Percentiles rank a stretch among this genome's conserved stretches.
Evolutionary conservation across 2,888 invertebrate species (phyloP).

Genomic region (Brachypterus glaber): DNA sequence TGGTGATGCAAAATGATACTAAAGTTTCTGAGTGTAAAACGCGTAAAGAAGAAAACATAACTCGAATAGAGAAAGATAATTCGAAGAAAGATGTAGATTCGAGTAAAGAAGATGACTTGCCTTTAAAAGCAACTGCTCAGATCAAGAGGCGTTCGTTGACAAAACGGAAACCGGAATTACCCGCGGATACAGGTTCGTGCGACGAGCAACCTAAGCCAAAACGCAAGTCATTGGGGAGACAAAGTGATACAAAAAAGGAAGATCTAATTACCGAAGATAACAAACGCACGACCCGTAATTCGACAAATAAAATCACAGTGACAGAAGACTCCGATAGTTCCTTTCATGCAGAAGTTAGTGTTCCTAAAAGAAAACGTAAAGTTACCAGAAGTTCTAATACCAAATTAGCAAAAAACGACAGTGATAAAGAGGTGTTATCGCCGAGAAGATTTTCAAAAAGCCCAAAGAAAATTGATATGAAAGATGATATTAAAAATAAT

Average conservation of each 20-base stretch:
- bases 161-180: conserved; percentile 13
- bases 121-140: too few relatives aligned
- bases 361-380: conserved; percentile 26
- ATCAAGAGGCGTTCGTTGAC: not conserved
- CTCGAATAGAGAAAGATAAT: not conserved
- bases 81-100: too few relatives aligned
- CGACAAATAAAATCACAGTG: conserved; percentile 14
- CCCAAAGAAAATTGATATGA: too few relatives aligned
- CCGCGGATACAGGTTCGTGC: too few relatives aligned
- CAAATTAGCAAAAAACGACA: conserved; percentile 16
- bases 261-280: conserved; percentile 10
- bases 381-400: conserved; percentile 26
- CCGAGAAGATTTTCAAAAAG: not conserved
- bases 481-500: too few relatives aligned
- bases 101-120: too few relatives aligned
- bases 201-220: conserved; percentile 13
- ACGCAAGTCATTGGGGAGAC: not conserved
- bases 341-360: conserved; percentile 24
- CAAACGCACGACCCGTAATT: conserved; percentile 24
- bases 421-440: conserved; percentile 1
- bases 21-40: conserved; percentile 1
- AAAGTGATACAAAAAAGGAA: not conserved
- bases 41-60: not conserved
- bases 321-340: conserved; percentile 29
- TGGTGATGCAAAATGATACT: conserved; percentile 23